Evolutionary conservation across 1,140 invertebrate species (phyloP), one percentile per base, ranked within the genome.

Genomic region (Leptinotarsa undecemlineata): DNA sequence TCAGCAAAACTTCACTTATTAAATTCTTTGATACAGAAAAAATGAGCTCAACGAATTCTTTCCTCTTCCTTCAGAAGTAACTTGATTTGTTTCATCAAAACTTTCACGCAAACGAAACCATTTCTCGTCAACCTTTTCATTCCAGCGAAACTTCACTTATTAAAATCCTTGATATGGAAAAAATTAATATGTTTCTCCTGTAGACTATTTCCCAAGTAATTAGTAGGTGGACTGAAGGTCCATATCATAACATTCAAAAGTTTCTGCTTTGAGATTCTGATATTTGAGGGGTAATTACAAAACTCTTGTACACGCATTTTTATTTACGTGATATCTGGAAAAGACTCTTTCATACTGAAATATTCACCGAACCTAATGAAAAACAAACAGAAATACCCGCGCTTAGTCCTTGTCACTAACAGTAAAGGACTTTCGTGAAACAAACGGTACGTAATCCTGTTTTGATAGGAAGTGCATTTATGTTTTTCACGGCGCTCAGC

Each of bases 261-360:
- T 57, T 57, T 57, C n/a, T 17, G 17, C 51, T 57, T 57, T 57
- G 13, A 57, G 51, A 17, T 57, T 57, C 51, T 57, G n/a, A 57
- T 57, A 57, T 57, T 57, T n/a, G 17, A 17, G 51, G 51, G 51
- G 51, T 57, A 57, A 57, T 57, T 57, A 57, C 15, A 57, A 57
- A 57, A 57, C 51, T 57, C 51, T 57, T 57, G 51, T 57, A 57
- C n/a, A 57, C 51, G n/a, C n/a, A 57, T 57, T 57, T 57, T 17
- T 57, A 19, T 57, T 57, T 15, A 17, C 13, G n/a, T 57, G 51
- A 57, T 57, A 15, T 17, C 51, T 57, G 15, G 51, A 57, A 57
- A 57, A 57, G 51, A 17, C 51, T 57, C 51, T 57, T 57, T 57
- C 51, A 57, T 19, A 19, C 17, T 57, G 51, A 57, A 57, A 57